Percentiles rank a stretch among this genome's conserved stretches.
Evolutionary conservation across 2,888 invertebrate genomes (phyloP).

Genomic region (Muscina levida): DNA sequence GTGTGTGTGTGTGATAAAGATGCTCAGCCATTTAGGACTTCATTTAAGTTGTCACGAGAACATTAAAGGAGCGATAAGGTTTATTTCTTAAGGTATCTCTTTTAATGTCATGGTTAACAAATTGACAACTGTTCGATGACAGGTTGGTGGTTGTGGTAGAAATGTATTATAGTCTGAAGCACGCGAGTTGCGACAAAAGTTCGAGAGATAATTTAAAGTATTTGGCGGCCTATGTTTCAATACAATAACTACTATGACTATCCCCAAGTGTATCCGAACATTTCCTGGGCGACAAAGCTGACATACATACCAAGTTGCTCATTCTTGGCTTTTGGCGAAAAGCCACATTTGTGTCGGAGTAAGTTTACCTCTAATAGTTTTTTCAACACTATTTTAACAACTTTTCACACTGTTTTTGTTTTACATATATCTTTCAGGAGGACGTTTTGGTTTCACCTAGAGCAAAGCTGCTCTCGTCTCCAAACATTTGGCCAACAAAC

Average conservation of each 20-base stretch:
- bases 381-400: no score
- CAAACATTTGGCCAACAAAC: conserved; percentile 63
- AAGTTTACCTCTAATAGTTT: conserved; percentile 9
- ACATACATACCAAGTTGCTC: conserved; percentile 65
- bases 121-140: no score
- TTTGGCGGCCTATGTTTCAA: no score
- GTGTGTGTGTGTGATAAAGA: no score
- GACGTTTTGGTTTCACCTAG: conserved; percentile 72
- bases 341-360: conserved; percentile 75
- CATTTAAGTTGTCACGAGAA: no score
- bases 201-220: no score
- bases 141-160: no score
- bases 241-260: conserved; percentile 71
- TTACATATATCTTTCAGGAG: conserved; percentile 63
- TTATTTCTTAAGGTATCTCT: no score
- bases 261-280: conserved; percentile 70
- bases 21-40: no score
- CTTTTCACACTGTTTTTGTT: background rate
- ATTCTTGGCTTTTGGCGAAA: conserved; percentile 74
- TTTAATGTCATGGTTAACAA: no score
- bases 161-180: no score
- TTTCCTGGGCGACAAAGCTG: conserved; percentile 65
- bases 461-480: conserved; percentile 72
- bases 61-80: background rate
- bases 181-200: no score